Evolutionary conservation across 2,113 vertebrate genomes (phyloP).

Genomic region (Cavia aperea): DNA sequence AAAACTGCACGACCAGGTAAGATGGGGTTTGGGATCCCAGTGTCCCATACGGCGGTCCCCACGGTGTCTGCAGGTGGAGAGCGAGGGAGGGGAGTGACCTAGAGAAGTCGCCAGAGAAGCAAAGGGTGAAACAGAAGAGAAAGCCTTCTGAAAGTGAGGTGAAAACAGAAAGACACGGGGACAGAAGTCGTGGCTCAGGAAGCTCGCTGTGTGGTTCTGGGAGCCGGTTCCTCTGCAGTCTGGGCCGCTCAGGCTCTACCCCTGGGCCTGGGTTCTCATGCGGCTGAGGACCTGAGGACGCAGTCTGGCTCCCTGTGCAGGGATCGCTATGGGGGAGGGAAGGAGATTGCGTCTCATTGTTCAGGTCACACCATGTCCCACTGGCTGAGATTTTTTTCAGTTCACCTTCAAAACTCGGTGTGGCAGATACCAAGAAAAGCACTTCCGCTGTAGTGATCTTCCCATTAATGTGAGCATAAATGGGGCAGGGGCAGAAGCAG

Average conservation of each 20-base stretch:
- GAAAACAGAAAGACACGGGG: not conserved
- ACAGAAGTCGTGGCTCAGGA: not conserved
- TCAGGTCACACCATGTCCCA: not conserved
- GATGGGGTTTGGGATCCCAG: not conserved
- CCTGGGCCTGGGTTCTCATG: not conserved
- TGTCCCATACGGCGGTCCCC: not conserved
- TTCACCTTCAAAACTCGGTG: not conserved
- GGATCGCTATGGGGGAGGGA: not conserved
- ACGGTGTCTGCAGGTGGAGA: no score
- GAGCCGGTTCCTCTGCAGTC: not conserved
- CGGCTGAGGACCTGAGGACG: not conserved
- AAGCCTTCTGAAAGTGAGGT: not conserved
- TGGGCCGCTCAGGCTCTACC: no score
- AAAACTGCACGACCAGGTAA: rapidly evolving
- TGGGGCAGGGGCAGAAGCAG: not conserved
- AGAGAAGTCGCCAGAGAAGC: not conserved
- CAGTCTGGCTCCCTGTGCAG: not conserved
- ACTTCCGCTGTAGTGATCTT: no score
- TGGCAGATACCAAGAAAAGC: not conserved
- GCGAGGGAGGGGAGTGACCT: no score
- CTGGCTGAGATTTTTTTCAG: not conserved
- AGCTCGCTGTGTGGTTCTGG: not conserved
- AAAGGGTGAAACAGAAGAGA: not conserved
- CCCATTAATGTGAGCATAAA: no score
- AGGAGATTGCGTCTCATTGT: not conserved